A percentile compares a stretch with the other conserved stretches of the same genome.
phyloP scores from a whole-genome alignment of 2,888 invertebrate species.

The Sarcophaga carnaria region DNA sequence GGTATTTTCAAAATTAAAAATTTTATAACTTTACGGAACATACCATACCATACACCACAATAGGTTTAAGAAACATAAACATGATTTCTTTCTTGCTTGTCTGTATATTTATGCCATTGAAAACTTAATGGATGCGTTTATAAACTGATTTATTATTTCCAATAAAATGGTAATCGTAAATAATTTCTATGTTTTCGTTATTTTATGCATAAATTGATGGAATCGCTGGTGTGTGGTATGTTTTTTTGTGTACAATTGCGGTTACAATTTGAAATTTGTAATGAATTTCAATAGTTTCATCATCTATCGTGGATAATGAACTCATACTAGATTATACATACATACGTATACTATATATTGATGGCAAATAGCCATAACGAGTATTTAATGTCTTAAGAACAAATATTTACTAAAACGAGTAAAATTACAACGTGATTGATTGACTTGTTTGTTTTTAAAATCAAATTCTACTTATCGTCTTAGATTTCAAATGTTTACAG shows the following conservation, averaged over 20 bases:
- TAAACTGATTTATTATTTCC: slow-evolving; percentile 1
- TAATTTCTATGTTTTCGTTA: slow-evolving; percentile 30
- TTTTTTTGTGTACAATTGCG: background rate
- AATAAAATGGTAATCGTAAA: background rate
- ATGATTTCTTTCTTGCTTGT: background rate
- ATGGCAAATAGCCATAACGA: background rate
- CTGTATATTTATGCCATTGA: slow-evolving; percentile 1
- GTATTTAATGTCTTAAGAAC: slow-evolving; percentile 6
- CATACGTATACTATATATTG: background rate
- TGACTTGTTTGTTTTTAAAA: background rate
- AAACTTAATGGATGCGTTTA: slow-evolving; percentile 17
- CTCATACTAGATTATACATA: background rate
- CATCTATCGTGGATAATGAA: background rate
- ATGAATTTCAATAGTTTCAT: slow-evolving; percentile 38
- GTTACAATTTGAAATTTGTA: slow-evolving; percentile 22
- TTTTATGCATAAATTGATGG: slow-evolving; percentile 44
- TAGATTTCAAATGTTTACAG: background rate
- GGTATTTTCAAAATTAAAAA: no score
- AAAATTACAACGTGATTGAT: slow-evolving; percentile 6
- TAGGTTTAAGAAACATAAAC: background rate
- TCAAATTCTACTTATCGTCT: background rate
- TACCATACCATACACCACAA: no score
- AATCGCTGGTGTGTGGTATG: background rate
- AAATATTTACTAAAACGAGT: background rate
- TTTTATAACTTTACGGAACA: no score